Base-by-base conservation (phyloP, 1,140 invertebrate species). In the Eurosta solidaginis region DNA sequence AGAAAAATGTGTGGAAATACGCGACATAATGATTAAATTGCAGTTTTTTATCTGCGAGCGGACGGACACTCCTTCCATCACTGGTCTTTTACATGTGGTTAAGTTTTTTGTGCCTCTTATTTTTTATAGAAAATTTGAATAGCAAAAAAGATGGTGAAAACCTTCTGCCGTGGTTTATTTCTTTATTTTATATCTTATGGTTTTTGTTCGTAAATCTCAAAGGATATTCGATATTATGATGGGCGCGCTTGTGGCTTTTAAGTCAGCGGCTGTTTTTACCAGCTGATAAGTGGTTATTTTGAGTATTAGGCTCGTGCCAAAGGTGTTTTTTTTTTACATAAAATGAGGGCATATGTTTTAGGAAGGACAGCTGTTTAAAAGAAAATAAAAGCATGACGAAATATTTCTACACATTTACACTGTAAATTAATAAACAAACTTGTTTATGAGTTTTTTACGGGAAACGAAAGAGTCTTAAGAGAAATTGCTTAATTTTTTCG, bases 41-140 rank as follows among this genome's bases (percentile, higher is more conserved):
- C 59, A 68, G 36, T 68, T 40, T 40, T 68, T 59, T 25, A 10
- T 1, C 22, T 9, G 1, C 9, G n/a, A 52, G 49, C 49, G 49
- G 20, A 22, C 49, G 49, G 20, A 54, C 50, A 10, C 50, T 0
- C 22, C 50, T 25, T n/a, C n/a, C n/a, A n/a, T n/a, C n/a, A n/a
- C n/a, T 20, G 59, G 59, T 22, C 22, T 68, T 68, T 68, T 20
- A 33, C 10, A 14, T 27, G 29, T 33, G 14, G 17, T 27, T 68
- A 33, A 25, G 1, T 10, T 33, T 68, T 68, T 68, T 42, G 40
- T 68, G 40, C 40, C 33, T 29, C 3, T 12, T 0, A 40, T 2
- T 40, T 68, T 52, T 68, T 68, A 40, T 17, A 68, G 17, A 20
- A 68, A 68, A 68, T 68, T 68, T 68, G 59, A 68, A 68, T 68